A percentile compares a stretch with the other conserved stretches of the same genome.
Evolutionary conservation across 2,888 invertebrate species (phyloP).

Genomic region (Platerodrilus igneus): DNA sequence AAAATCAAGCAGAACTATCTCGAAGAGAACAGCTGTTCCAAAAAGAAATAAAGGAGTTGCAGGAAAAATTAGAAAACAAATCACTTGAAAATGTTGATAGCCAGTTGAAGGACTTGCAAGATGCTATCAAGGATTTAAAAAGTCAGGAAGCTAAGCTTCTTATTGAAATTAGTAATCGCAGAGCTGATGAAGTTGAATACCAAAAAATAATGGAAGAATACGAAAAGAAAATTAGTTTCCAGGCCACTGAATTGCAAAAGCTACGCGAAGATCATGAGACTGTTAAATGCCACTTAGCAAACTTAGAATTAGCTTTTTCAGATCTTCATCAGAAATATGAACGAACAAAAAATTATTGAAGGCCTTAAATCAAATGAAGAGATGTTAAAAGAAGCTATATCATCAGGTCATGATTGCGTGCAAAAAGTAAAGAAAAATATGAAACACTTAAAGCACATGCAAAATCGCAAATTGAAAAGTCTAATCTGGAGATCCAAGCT

Average conservation of each 20-base stretch:
- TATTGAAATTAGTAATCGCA: too few species aligned
- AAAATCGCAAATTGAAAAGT: slow-evolving; percentile 83
- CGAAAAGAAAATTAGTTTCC: slow-evolving; percentile 55
- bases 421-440: slow-evolving; percentile 77
- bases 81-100: slow-evolving; percentile 45
- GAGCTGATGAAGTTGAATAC: too few species aligned
- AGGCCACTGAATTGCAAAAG: slow-evolving; percentile 53
- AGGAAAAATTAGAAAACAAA: slow-evolving; percentile 47
- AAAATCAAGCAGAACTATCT: slow-evolving; percentile 39
- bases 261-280: slow-evolving; percentile 55
- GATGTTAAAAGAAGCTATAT: slow-evolving; percentile 64
- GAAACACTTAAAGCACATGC: slow-evolving; percentile 85
- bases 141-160: slow-evolving; percentile 10
- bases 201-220: slow-evolving; percentile 56
- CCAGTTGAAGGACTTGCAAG: slow-evolving; percentile 39
- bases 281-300: slow-evolving; percentile 57
- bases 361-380: slow-evolving; percentile 72
- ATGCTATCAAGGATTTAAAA: slow-evolving; percentile 33
- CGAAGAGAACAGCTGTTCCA: slow-evolving; percentile 36
- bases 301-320: slow-evolving; percentile 61
- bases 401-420: slow-evolving; percentile 68
- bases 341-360: slow-evolving; percentile 62
- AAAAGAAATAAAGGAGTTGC: slow-evolving; percentile 39
- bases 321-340: slow-evolving; percentile 63
- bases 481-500: too few species aligned